Evolutionary conservation across 1,140 invertebrate genomes (phyloP), one percentile per base, ranked within the genome.

Genomic region (Orchesella cincta): DNA sequence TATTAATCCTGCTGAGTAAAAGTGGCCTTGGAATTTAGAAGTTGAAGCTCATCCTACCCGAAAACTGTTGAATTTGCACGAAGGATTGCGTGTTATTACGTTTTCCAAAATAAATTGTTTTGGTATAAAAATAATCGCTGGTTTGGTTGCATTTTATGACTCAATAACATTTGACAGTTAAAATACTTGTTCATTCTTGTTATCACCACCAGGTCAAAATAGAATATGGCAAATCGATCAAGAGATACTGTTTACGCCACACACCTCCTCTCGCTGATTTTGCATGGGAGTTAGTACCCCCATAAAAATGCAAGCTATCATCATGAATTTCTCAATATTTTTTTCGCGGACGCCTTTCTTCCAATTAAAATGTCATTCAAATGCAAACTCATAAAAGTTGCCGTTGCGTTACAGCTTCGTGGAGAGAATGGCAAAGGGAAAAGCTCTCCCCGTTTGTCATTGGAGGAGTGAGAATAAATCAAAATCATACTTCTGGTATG

Each of bases 401-500:
- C 8, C 39, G 8, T 8, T 8, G 39, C 20, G 8, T 46, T 46
- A 12, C 20, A 46, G 20, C 39, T 20, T 12, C 8, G 39, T 12
- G 8, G 39, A 8, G 20, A 46, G 39, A 8, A 46, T 20, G 20
- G 8, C 39, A 20, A 20, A 12, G 20, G 39, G 39, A 12, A 46
- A 8, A 46, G 8, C 20, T 46, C 20, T 46, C 8, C 8, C 39
- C 8, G 39, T 46, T 12, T 12, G 20, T 12, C 8, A 12, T 12
- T 12, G 20, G 20, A 46, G 39, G 8, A 20, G 39, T 46, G 23
- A 26, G 23, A 57, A 57, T 57, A 57, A 57, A 57, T 57, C 52
- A 57, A 57, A 57, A 57, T 57, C 52, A 26, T 57, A 5, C 23
- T 57, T 14, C 52, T 57, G 52, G 52, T 57, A 57, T 57, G 14